Percentiles rank a stretch among this genome's conserved stretches.
Conservation (phyloP, 2,888 invertebrate species). For the Acanthosoma haemorrhoidale region DNA sequence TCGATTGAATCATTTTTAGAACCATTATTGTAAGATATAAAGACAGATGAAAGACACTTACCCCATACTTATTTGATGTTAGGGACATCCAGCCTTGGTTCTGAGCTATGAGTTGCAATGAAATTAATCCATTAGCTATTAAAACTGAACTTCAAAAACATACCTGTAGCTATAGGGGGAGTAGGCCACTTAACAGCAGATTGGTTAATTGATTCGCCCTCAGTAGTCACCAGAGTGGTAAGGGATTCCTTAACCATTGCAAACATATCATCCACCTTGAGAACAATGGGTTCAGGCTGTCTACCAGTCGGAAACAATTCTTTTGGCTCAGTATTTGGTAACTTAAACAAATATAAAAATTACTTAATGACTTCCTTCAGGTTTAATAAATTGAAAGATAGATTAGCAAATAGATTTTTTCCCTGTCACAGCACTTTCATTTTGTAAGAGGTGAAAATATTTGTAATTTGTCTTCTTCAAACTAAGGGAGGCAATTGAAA, state of each 20-base stretch:
- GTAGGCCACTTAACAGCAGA: conserved; percentile 76
- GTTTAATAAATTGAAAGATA: too few species aligned
- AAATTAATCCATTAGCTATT: too few species aligned
- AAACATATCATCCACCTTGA: conserved; percentile 70
- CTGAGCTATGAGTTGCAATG: too few species aligned
- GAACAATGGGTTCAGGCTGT: conserved; percentile 75
- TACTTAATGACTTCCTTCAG: too few species aligned
- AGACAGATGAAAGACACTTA: too few species aligned
- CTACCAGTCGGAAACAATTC: conserved; percentile 82
- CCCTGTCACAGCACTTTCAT: not conserved
- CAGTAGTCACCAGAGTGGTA: conserved; percentile 76
- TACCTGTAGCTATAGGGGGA: conserved; percentile 65
- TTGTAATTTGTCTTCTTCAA: not conserved
- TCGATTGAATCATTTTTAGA: too few species aligned
- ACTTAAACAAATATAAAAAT: conserved; percentile 7
- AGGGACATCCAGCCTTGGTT: too few species aligned
- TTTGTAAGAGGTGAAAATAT: not conserved
- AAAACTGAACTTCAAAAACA: too few species aligned
- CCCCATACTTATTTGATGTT: too few species aligned
- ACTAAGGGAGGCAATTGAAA: not conserved
- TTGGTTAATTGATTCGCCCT: conserved; percentile 61
- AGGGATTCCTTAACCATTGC: conserved; percentile 82
- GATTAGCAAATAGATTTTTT: too few species aligned
- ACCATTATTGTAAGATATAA: too few species aligned
- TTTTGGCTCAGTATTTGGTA: conserved; percentile 15